Evolutionary conservation across 2,888 invertebrate species (phyloP).

Genomic region (Mamestra brassicae): DNA sequence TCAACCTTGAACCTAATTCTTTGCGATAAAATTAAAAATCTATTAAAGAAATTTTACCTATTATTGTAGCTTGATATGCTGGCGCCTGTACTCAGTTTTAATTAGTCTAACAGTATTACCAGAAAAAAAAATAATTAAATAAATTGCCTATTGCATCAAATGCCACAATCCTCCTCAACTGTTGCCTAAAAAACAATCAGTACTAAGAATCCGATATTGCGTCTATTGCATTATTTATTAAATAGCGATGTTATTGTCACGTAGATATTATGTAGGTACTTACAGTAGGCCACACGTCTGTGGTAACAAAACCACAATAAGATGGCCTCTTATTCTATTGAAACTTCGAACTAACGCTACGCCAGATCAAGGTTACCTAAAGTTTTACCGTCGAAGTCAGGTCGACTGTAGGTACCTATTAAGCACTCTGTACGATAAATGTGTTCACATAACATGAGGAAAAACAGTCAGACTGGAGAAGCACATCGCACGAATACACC

Average conservation of each 20-base stretch:
- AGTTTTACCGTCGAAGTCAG: neutral
- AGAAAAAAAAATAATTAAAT: neutral
- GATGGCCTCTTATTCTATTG: neutral
- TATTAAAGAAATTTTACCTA: too few species aligned
- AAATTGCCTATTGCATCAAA: neutral
- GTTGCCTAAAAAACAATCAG: constrained; percentile 42
- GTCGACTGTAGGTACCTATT: neutral
- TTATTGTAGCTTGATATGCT: too few species aligned
- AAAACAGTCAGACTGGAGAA: too few species aligned
- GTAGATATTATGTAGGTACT: neutral
- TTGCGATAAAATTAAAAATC: too few species aligned
- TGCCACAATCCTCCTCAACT: constrained; percentile 17
- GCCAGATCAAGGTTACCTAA: neutral
- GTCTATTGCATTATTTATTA: constrained; percentile 23
- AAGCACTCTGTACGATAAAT: too few species aligned
- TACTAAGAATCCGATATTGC: constrained; percentile 36
- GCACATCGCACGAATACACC: neutral
- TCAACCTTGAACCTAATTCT: too few species aligned
- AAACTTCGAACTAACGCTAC: neutral
- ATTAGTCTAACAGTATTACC: neutral
- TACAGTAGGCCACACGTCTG: neutral
- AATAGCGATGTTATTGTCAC: constrained; percentile 28
- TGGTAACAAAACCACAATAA: neutral
- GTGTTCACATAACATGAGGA: too few species aligned
- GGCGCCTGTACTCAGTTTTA: too few species aligned